Evolutionary conservation across 2,797 vertebrate species (phyloP), one percentile per base, ranked within the genome.

Genomic region (Onychomys arenicola): DNA sequence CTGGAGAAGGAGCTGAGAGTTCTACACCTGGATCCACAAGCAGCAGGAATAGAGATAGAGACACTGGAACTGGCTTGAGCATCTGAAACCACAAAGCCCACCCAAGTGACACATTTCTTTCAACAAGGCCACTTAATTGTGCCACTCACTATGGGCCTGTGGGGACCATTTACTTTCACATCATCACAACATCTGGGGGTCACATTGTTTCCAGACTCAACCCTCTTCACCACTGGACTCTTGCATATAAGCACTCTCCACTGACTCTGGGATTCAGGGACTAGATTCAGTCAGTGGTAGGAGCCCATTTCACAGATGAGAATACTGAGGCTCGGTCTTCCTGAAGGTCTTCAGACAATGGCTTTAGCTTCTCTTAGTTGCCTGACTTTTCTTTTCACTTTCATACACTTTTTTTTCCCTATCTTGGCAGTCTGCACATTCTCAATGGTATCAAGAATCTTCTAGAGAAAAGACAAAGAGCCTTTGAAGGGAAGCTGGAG

Each of bases 371-470:
- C 17, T 37, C 21, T 11, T 25, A 7, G 13, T 17, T 12, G 2
- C 29, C 6, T 0, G 21, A 32, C 34, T 95, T 73, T 61, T 80
- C 55, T 32, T 52, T 57, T 10, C 16, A 13, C 10, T 19, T 25
- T 16, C 21, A 25, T 17, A 6, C 6, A 8, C 32, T 29, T 21
- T 27, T 2, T 59, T 19, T 63, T 23, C 55, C 52, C 67, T 43
- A 5, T 16, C 27, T 9, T 1, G 37, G 37, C 14, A 34, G 43
- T 19, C n/a, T 49, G 16, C 11, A 11, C 23, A 37, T 65, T 55
- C 43, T 49, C 4, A 3, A 0, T 23, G 37, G 52, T 23, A 14
- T 29, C 14, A 16, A 17, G 25, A 4, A 3, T 4, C 19, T 55
- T 81, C 43, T 19, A 46, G 23, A 63, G 12, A 49, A 52, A 65